Conservation (phyloP, 2,888 invertebrate species). For the Macropis europaea region DNA sequence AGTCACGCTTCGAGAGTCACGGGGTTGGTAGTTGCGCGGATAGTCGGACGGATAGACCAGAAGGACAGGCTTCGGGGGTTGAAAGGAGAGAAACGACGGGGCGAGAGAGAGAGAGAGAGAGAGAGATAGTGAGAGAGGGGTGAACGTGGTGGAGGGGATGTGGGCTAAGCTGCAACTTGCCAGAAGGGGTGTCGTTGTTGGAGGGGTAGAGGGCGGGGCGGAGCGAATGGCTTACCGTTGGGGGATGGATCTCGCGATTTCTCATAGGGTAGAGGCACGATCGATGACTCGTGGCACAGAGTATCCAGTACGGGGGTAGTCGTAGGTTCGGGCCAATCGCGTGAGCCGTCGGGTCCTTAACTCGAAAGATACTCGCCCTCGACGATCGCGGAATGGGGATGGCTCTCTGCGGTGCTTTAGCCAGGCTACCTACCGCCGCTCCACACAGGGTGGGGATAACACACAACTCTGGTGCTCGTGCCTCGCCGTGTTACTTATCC, state of each 20-base stretch:
- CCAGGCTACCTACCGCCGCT: conserved; percentile 20
- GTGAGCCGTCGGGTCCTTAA: conserved; percentile 68
- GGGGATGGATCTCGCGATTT: conserved; percentile 70
- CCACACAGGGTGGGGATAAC: conserved; percentile 50
- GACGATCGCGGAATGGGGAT: conserved; percentile 53
- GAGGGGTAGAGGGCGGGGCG: conserved; percentile 60
- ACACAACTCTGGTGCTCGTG: conserved; percentile 68
- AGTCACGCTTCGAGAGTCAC: conserved; percentile 55
- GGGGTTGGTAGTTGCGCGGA: conserved; percentile 60
- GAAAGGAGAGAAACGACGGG: conserved; percentile 18
- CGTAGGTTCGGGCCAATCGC: conserved; percentile 71
- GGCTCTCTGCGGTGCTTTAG: conserved; percentile 49
- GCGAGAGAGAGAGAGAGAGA: conserved; percentile 29
- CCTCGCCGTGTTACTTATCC: conserved; percentile 80
- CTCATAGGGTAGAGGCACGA: conserved; percentile 75
- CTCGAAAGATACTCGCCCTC: conserved; percentile 72
- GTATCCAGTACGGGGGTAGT: conserved; percentile 69
- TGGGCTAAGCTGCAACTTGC: conserved; percentile 58
- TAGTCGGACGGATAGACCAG: conserved; percentile 49
- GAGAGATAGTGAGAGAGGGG: conserved; percentile 14
- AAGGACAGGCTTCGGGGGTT: conserved; percentile 38
- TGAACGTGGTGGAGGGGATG: conserved; percentile 24
- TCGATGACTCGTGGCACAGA: conserved; percentile 73
- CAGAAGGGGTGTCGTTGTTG: conserved; percentile 56
- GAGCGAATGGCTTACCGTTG: conserved; percentile 65